Base-by-base conservation (phyloP, 2,888 invertebrate species). In the Siphonodentalium dalli region DNA sequence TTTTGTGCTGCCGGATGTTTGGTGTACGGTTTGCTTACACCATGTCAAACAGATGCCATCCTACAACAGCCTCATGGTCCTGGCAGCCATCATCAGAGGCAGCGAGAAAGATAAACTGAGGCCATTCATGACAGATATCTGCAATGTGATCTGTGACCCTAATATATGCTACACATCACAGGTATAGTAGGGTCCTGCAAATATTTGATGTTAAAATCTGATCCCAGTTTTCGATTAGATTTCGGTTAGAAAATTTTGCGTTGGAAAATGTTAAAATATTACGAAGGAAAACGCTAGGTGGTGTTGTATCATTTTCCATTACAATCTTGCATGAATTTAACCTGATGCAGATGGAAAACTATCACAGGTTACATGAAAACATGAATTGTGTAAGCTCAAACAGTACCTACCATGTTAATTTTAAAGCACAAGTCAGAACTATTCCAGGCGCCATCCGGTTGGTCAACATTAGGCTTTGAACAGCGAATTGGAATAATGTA, bases 1-100 rank as follows among this genome's bases (percentile, higher is more conserved):
- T 72, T 92, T 92, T 82, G 88, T 92, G 39, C 84, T 84, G 0
- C 87, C 88, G 0, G 84, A 86, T 20, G 86, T 87, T 0, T 90
- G 89, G 87, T 87, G 87, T 80, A 86, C 87, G 35, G 80, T 90
- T 54, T 66, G 76, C 11, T 51, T 78, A 43, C 53, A 56, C 26
- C 59, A 62, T 42, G 60, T 75, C 5, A 61, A 58, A 24, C 49
- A 60, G 33, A 60, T 63, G 31, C 75, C 74, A 51, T 65, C 69
- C 15, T 65, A 68, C 46, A 71, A 74, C 20, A 62, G 68, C 15
- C 63, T 80, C 28, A 69, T 75, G 65, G 70, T 78, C 3, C 55
- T 80, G 9, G 69, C 77, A 23, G 61, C 70, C 13, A 63, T 79
- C 7, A 65, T 79, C 3, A 62, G 63, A 39, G 79, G 78, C 2